Evolutionary conservation across 2,888 invertebrate species (phyloP), one percentile per base, ranked within the genome.

Genomic region (Agriopis marginaria): DNA sequence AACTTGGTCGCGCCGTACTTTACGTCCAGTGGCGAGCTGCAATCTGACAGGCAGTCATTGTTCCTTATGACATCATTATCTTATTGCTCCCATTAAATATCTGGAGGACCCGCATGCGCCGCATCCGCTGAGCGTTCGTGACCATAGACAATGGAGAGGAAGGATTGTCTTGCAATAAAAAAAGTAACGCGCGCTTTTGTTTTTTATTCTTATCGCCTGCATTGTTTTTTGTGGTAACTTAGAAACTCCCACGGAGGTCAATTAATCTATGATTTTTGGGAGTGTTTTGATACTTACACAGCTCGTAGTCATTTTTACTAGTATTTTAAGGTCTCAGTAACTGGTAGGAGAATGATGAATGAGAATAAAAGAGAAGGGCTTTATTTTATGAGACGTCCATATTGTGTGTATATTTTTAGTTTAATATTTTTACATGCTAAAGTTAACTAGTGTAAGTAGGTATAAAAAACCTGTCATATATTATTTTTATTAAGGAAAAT

Each of bases 81-180:
- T 89, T 86, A 90, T 92, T 92, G 88, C 85, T 88, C 83, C 84
- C 87, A 89, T 89, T 90, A 88, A 32, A 79, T 77, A 80, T 78
- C 81, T 80, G 79, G 81, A 79, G 83, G 81, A 83, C 92, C 92
- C 91, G 91, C 91, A 91, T 91, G 84, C 84, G 84, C 83, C 78
- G 88, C 88, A 88, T 90, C 91, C 91, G 90, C 86, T 86, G 68
- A 64, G 69, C 69, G 83, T 81, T 83, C 89, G 90, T 90, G 89
- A 87, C 89, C 89, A 88, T 86, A 89, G 86, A 92, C 91, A 92
- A 91, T 86, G 83, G 82, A 86, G 83, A 84, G 81, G 79, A 79
- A 82, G 81, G 81, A 82, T 84, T 80, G 79, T 80, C 79, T 81
- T 80, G 80, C 71, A 75, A 23, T 45, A 32, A 58, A 58, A 58